Base-by-base conservation (phyloP, 2,113 vertebrate genomes). In the Tragelaphus buxtoni region DNA sequence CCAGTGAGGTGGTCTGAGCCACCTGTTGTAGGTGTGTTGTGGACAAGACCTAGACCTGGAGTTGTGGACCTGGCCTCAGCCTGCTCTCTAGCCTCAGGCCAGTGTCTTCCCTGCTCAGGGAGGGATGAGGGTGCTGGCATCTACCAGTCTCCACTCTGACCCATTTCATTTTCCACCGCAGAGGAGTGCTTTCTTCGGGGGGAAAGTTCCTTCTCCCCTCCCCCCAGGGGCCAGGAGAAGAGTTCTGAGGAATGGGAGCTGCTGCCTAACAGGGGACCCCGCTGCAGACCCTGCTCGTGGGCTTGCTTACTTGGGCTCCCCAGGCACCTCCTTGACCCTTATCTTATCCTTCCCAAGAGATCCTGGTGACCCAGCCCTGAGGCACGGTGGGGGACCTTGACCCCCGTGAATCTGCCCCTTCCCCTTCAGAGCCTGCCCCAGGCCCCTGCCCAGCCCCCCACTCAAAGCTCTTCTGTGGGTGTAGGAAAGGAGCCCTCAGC, bases 251-350 rank as follows among this genome's bases (percentile, higher is more conserved):
- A 17, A 4, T 2, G 28, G 76, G 30, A 84, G 63, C 49, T 16
- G 17, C 35, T 12, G 20, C 35, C 13, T 0, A 35, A 69, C 6
- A 4, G 39, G 4, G 17, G 32, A 5, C 7, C 35, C 1, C 63
- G 9, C 13, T 39, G 65, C 30, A 5, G 85, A 13, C 63, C 61
- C 1, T 17, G 20, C 86, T 53, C 17, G 0, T 20, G 30, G 35
- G 81, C 77, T n/a, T 39, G 35, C 45, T 42, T 55, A 32, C 47
- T 30, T 39, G 65, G 65, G 10, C 24, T 14, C 26, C 11, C 30
- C 1, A 0, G 35, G 30, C 22, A 9, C 30, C 16, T 28, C 12
- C 35, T 30, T 39, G 51, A 17, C 39, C 72, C 16, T 49, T 7
- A 1, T 17, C 22, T 1, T 20, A 3, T 9, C 77, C 4, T n/a